Conservation (phyloP, 2,888 invertebrate species). For the Dermolepida albohirtum region DNA sequence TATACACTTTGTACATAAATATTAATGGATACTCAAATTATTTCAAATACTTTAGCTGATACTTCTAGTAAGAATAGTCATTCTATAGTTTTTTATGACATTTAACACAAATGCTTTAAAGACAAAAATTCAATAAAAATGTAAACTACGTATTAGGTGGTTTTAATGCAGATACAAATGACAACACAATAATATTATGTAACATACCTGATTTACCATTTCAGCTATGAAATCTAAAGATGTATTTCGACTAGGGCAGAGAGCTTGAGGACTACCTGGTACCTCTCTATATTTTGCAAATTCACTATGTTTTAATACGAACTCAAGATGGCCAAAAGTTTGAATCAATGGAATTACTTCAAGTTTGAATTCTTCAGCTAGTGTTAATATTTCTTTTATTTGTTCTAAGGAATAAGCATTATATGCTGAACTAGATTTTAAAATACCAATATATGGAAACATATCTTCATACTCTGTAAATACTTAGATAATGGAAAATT, state of each 20-base stretch:
- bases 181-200: constrained; percentile 46
- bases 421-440: constrained; percentile 69
- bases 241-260: constrained; percentile 76
- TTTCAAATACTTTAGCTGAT: no score
- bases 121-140: no score
- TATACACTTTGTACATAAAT: no score
- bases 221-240: constrained; percentile 73
- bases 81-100: no score
- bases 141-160: no score
- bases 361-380: constrained; percentile 70
- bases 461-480: constrained; percentile 82
- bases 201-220: constrained; percentile 76
- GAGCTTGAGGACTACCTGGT: constrained; percentile 75
- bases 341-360: constrained; percentile 81
- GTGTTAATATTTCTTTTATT: constrained; percentile 70
- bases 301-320: constrained; percentile 74
- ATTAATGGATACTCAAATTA: no score
- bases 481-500: constrained; percentile 54
- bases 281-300: constrained; percentile 76
- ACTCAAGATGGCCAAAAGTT: constrained; percentile 83
- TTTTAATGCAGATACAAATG: no score
- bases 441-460: constrained; percentile 77
- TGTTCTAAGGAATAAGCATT: constrained; percentile 72
- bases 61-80: no score
- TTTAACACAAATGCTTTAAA: no score